Evolutionary conservation across 64 coral and sea anemone genomes (phyloP).

Genomic region (Astreopora myriophthalma): DNA sequence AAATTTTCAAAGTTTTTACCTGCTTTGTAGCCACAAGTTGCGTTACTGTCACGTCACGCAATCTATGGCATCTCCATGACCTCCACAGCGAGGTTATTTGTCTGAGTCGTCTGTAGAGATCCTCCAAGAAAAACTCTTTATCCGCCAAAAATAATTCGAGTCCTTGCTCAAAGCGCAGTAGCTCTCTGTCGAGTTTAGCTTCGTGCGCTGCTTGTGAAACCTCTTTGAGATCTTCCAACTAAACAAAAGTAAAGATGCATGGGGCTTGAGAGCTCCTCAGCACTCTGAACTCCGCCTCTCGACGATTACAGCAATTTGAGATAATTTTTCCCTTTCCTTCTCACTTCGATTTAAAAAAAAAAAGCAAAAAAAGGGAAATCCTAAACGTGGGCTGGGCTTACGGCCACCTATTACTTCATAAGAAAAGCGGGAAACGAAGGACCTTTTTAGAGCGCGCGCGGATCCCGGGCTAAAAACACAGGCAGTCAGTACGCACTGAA

Average conservation of each 20-base stretch:
- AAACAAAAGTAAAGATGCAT: not conserved
- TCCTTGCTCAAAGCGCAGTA: conserved; percentile 63
- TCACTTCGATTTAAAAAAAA: too few relatives aligned
- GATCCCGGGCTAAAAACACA: too few relatives aligned
- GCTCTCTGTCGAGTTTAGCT: conserved; percentile 71
- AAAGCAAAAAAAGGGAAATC: too few relatives aligned
- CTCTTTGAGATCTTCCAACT: conserved; percentile 68
- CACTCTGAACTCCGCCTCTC: not conserved
- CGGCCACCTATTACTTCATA: too few relatives aligned
- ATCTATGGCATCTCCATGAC: conserved; percentile 59
- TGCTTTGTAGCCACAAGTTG: conserved; percentile 71
- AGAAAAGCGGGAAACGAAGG: too few relatives aligned
- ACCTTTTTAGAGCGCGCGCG: too few relatives aligned
- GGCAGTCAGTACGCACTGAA: too few relatives aligned
- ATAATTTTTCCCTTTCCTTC: too few relatives aligned
- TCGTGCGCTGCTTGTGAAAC: conserved; percentile 78
- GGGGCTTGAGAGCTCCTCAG: too few relatives aligned
- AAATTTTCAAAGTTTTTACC: conserved; percentile 28
- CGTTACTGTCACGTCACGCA: conserved; percentile 1
- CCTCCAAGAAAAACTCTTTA: conserved; percentile 70
- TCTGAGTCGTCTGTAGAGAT: conserved; percentile 74
- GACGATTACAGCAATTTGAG: too few relatives aligned
- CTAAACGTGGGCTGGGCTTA: too few relatives aligned
- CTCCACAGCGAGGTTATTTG: conserved; percentile 64
- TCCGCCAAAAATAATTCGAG: conserved; percentile 78